phyloP scores from a whole-genome alignment of 37 sponge, comb jelly and placozoan species.

The Oscarella lobularis region DNA sequence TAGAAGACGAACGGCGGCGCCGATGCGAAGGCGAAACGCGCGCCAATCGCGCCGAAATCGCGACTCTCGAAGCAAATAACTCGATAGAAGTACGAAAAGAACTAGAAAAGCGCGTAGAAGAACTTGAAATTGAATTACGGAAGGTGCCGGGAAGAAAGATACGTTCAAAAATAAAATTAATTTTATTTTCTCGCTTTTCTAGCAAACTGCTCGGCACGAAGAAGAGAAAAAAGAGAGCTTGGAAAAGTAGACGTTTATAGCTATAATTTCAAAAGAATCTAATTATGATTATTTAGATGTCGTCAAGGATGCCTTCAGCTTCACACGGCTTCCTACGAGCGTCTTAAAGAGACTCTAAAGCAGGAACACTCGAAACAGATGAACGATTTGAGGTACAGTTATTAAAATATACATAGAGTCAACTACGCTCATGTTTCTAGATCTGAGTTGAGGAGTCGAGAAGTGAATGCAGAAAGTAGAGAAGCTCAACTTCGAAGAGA shows the following conservation, averaged over 20 bases:
- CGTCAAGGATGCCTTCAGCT: not conserved
- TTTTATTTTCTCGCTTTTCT: not conserved
- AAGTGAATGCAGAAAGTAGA: too few relatives aligned
- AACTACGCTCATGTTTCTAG: too few relatives aligned
- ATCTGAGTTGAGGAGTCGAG: too few relatives aligned
- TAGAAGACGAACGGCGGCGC: not conserved
- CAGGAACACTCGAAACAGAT: not conserved
- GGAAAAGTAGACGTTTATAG: not conserved
- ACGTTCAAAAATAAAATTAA: too few relatives aligned
- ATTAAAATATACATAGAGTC: too few relatives aligned
- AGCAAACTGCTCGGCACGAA: not conserved
- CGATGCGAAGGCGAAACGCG: not conserved
- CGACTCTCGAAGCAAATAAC: too few relatives aligned
- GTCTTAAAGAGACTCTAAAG: not conserved
- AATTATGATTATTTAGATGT: not conserved
- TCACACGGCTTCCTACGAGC: not conserved
- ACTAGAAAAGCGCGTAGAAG: not conserved
- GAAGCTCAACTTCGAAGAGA: too few relatives aligned
- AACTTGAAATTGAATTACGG: not conserved
- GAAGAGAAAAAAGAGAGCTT: not conserved
- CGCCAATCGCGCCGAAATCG: not conserved
- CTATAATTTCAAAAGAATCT: not conserved
- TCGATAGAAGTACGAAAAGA: not conserved
- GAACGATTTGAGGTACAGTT: too few relatives aligned
- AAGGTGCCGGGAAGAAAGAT: too few relatives aligned